Conservation (phyloP, 2,797 vertebrate species). For the Ctenosaura bakeri region DNA sequence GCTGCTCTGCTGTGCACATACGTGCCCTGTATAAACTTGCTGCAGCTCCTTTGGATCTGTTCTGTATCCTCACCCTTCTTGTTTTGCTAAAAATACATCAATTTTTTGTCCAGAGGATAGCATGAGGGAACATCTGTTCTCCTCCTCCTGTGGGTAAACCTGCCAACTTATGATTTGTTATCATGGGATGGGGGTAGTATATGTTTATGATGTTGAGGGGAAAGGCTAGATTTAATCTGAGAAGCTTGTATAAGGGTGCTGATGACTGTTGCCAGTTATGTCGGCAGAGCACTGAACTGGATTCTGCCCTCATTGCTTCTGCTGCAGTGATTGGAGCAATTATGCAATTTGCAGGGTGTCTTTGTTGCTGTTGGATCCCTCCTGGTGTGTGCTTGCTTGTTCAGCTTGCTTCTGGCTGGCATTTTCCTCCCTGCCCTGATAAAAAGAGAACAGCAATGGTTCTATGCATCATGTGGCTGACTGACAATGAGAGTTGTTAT, state of each 20-base stretch:
- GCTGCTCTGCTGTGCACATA: constrained; percentile 28
- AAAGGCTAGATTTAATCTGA: constrained; percentile 4
- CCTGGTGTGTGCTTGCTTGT: constrained; percentile 22
- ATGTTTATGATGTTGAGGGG: not conserved
- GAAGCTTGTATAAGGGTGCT: not conserved
- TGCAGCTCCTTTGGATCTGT: not conserved
- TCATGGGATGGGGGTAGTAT: not conserved
- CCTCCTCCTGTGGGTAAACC: not conserved
- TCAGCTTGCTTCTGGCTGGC: constrained; percentile 28
- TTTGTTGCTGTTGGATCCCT: constrained; percentile 18
- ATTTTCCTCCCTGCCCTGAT: not conserved
- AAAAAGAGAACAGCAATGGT: constrained; percentile 11
- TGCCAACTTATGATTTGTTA: not conserved
- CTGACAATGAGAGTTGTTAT: constrained; percentile 25
- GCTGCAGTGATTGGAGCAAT: constrained; percentile 11
- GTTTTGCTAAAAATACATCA: constrained; percentile 3
- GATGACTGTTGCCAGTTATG: constrained; percentile 12
- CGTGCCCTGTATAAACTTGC: constrained; percentile 8
- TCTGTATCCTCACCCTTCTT: constrained; percentile 6
- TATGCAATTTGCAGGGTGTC: not conserved
- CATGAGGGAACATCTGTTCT: not conserved
- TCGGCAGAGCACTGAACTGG: constrained; percentile 21
- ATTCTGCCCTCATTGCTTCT: constrained; percentile 10
- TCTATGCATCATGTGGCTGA: constrained; percentile 7
- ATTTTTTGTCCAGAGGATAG: not conserved